Conservation (phyloP, 2,888 invertebrate genomes). For the Drosophila limbata region DNA sequence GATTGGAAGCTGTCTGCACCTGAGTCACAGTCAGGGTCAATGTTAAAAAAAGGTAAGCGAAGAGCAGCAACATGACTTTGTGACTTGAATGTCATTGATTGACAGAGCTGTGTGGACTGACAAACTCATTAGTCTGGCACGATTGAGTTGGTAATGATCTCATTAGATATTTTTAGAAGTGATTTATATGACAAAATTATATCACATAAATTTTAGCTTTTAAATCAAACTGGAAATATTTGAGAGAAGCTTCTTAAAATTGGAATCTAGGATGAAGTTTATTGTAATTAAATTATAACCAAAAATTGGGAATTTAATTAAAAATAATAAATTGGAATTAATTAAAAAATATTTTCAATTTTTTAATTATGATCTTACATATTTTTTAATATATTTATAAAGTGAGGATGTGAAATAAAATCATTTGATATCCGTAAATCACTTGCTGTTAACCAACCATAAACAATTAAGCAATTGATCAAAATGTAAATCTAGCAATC, state of each 20-base stretch:
- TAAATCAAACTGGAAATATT: background rate
- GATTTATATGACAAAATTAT: slow-evolving; percentile 10
- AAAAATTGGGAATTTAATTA: background rate
- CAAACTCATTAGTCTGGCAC: slow-evolving; percentile 43
- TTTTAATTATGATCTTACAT: too few species aligned
- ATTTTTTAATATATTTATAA: too few species aligned
- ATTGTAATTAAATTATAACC: too few species aligned
- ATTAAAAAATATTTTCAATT: too few species aligned
- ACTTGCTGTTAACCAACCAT: background rate
- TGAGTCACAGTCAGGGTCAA: background rate
- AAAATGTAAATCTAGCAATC: slow-evolving; percentile 39
- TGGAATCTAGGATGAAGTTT: background rate
- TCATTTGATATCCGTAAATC: background rate
- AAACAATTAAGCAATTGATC: slow-evolving; percentile 15
- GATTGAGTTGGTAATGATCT: slow-evolving; percentile 41
- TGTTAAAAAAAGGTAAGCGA: slow-evolving; percentile 6
- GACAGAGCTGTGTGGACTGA: background rate
- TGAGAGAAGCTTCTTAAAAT: background rate
- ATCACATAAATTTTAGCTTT: background rate
- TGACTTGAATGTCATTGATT: slow-evolving; percentile 12
- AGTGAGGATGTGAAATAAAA: too few species aligned
- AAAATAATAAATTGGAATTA: too few species aligned
- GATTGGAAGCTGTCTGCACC: slow-evolving; percentile 5
- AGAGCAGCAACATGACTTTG: slow-evolving; percentile 15
- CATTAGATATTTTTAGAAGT: slow-evolving; percentile 4